These are phyloP conservation scores for Collichthys lucidus DNA, from an alignment of 2,113 vertebrate genomes.

Conservation along the genomic window DNA sequence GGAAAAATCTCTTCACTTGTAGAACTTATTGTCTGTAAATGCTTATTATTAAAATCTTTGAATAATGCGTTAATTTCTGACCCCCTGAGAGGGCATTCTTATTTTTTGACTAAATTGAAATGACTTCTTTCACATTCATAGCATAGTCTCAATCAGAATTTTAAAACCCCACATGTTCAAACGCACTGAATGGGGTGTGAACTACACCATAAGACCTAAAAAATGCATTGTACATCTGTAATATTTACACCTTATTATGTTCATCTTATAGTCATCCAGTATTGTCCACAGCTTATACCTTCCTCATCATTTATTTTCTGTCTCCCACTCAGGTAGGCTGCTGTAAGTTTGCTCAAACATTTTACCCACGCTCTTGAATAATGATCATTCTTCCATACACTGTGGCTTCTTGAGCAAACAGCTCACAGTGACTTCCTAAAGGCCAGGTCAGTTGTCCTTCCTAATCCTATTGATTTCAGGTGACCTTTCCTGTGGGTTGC, in stretches of 20 bases:
- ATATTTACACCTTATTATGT: too few relatives aligned
- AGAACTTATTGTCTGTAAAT: neutral
- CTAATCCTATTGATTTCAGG: constrained; percentile 15
- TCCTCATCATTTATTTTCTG: neutral
- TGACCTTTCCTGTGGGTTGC: neutral
- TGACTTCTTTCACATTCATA: neutral
- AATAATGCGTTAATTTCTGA: neutral
- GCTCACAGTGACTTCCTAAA: constrained; percentile 13
- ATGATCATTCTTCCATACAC: neutral
- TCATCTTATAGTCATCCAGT: neutral
- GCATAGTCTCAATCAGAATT: too few relatives aligned
- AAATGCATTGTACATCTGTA: neutral
- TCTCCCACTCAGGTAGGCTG: neutral
- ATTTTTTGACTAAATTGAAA: neutral
- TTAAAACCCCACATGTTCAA: neutral
- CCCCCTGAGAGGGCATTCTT: neutral
- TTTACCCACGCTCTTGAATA: neutral
- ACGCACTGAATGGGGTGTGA: neutral
- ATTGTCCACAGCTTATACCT: neutral
- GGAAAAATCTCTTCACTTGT: neutral
- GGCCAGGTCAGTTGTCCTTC: constrained; percentile 6
- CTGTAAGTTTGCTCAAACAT: neutral
- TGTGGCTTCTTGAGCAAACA: constrained; percentile 22
- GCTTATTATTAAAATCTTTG: neutral
- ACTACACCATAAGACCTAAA: neutral